phyloP scores from a whole-genome alignment of 2,113 vertebrate species.

The Cyprinus carpio region DNA sequence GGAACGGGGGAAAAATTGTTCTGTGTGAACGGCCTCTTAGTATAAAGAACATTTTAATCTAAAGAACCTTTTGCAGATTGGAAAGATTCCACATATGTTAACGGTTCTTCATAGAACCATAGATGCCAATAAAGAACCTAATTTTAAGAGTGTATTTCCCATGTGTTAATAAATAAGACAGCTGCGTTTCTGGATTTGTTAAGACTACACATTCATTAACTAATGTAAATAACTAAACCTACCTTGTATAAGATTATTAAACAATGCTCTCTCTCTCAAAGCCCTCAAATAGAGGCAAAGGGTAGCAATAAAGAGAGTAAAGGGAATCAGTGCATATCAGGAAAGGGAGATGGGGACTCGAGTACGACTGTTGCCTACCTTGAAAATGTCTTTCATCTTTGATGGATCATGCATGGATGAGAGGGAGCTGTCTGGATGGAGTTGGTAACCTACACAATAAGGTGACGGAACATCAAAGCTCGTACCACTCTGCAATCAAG shows the following conservation, averaged over 20 bases:
- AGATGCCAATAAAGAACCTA: no score
- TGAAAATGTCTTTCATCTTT: conserved; percentile 30
- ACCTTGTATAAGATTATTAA: background rate
- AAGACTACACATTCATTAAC: background rate
- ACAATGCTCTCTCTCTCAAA: conserved; percentile 24
- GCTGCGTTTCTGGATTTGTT: background rate
- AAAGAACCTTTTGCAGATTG: background rate
- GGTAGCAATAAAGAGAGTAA: background rate
- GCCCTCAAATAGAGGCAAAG: background rate
- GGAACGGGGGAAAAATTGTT: no score
- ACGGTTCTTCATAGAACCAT: no score
- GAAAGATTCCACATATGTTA: no score
- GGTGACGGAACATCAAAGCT: conserved; percentile 34
- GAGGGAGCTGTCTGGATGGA: conserved; percentile 6
- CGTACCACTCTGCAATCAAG: conserved; percentile 15
- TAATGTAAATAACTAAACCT: background rate
- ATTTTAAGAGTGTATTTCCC: background rate
- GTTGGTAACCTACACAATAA: conserved; percentile 19
- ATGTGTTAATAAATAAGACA: background rate
- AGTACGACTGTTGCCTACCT: conserved; percentile 24
- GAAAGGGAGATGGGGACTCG: background rate
- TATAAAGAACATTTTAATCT: no score
- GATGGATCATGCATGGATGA: conserved; percentile 29
- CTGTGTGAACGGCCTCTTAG: background rate
- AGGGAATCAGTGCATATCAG: conserved; percentile 26